Conservation (phyloP, 2,888 invertebrate species). For the Hartigia nigra region DNA sequence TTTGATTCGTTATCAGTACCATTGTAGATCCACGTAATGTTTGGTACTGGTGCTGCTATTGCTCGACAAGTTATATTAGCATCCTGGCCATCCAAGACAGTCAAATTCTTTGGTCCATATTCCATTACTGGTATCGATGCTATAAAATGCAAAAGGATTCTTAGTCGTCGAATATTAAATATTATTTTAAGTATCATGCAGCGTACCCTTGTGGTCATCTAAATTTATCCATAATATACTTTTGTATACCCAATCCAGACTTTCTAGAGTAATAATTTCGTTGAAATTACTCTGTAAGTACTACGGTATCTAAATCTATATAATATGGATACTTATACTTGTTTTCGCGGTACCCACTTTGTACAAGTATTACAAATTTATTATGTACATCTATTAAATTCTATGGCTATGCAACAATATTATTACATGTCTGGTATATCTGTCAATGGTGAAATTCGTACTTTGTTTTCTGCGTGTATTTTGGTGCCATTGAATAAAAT, state of each 20-base stretch:
- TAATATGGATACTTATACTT: not conserved
- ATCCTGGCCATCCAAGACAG: conserved; percentile 93
- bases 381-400: not conserved
- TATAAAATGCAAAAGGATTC: conserved; percentile 64
- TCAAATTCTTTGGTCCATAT: conserved; percentile 84
- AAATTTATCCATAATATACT: not conserved
- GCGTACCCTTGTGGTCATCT: not conserved
- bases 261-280: not conserved
- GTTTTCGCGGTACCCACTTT: not conserved
- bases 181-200: not conserved
- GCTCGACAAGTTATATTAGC: conserved; percentile 89
- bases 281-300: not conserved
- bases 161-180: not conserved
- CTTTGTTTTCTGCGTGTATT: not conserved
- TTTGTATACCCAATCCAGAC: not conserved
- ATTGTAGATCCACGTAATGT: conserved; percentile 91
- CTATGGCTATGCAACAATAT: not conserved
- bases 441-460: not conserved
- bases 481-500: not conserved
- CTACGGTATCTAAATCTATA: not conserved
- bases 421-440: not conserved
- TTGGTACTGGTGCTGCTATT: conserved; percentile 90
- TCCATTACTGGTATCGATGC: conserved; percentile 91
- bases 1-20: conserved; percentile 69
- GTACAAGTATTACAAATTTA: not conserved